Base-by-base conservation (phyloP, 2,797 vertebrate genomes). In the Podarcis lilfordi region DNA sequence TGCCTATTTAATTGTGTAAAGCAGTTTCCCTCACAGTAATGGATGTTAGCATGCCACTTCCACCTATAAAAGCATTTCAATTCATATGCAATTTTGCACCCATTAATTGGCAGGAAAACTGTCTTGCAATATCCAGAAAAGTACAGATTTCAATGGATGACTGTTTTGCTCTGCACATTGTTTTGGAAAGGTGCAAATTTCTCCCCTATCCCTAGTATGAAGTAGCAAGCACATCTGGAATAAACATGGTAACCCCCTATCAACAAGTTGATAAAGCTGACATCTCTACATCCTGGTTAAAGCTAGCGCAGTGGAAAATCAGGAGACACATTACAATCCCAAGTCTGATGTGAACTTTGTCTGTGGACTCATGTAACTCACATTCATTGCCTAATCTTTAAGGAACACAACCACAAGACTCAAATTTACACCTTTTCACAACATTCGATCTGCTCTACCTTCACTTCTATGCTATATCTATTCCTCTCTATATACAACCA, bases 341-440 rank as follows among this genome's bases (percentile, higher is more conserved):
- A n/a, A 35, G 45, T 72, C 35, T 80, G 32, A n/a, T 87, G 78
- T n/a, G 66, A 74, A 74, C 27, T 87, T 8, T 8, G 68, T 80
- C 45, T 74, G 78, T n/a, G 78, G 69, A 17, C 69, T 87, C 35
- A n/a, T 74, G 86, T 43, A 74, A 81, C 74, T 81, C 35, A n/a
- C 17, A 80, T 86, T 80, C 78, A 80, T 19, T 40, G 77, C n/a
- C 77, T 55, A 55, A 40, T 55, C 77, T 79, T 86, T 71, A 71
- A 25, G 45, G 43, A 50, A 80, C 85, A 71, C 61, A 79, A 55
- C 77, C 61, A 68, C 77, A 71, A 59, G 66, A 69, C 32, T 69
- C n/a, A 29, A 6, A 66, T 86, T 23, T 61, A 35, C 35, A 25
- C 79, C 17, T 19, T 64, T 81, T 64, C 68, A 74, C 61, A 72